Evolutionary conservation across 2,113 vertebrate species (phyloP), one percentile per base, ranked within the genome.

Genomic region (Antennarius striatus): DNA sequence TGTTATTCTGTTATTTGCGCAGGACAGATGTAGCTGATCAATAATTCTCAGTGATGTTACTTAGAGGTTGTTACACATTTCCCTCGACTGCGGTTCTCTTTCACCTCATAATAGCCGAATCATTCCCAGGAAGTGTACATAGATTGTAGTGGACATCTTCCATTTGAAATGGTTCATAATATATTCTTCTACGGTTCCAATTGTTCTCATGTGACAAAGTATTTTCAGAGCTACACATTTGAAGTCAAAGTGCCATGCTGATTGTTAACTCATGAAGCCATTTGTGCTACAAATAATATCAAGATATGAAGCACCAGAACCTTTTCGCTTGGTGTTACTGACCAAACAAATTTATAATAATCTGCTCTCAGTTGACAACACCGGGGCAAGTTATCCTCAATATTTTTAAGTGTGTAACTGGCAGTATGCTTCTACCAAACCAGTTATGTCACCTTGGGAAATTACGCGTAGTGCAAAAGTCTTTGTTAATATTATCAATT

Each of bases 171-270:
- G 11, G 56, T 59, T 81, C 32, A 73, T 59, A 56, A 73, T 22
- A 73, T 66, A 68, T 79, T 71, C 74, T 82, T 78, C 22, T 77
- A 73, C 69, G 29, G 68, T 68, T 70, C 58, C 16, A 68, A 13
- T 71, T 49, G 59, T 64, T 49, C 56, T 51, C 5, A 67, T 70
- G 51, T 81, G 9, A 15, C 15, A 13, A 63, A 63, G 63, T 77
- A 36, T 22, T 22, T 22, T 1, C 62, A 64, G 29, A 75, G 52
- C 57, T 75, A 73, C 68, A 74, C 51, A 62, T 28, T 72, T 70
- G 57, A 80, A 48, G 30, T 80, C 15, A 53, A 88, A 86, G 77
- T 84, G 82, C 79, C 85, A 80, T 79, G 68, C 32, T 83, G 74
- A 67, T 85, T 48, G 71, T 71, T 48, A 74, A 68, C 58, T 58